Percentiles rank a stretch among this genome's conserved stretches.
These are phyloP conservation scores for Eulemur rufifrons DNA, from an alignment of 2,113 vertebrate species.

Conservation along the genomic window DNA sequence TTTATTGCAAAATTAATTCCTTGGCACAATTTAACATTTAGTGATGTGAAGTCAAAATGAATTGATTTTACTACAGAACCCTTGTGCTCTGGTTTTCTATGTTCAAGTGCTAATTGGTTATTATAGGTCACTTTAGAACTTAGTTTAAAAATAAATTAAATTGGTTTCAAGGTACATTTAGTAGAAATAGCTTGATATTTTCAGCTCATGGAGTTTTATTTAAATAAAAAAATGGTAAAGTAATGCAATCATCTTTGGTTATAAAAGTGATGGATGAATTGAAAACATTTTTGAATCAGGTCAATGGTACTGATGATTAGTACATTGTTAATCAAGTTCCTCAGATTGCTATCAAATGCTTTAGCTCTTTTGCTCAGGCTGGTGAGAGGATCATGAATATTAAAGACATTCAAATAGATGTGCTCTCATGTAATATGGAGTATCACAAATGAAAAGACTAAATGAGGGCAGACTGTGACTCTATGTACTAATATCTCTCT, in stretches of 20 bases:
- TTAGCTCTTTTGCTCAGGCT: conserved; percentile 88
- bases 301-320: conserved; percentile 92
- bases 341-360: conserved; percentile 91
- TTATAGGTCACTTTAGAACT: conserved; percentile 93
- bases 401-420: conserved; percentile 90
- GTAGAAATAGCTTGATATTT: conserved; percentile 87
- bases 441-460: conserved; percentile 88
- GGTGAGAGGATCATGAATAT: conserved; percentile 92
- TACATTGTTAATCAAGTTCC: conserved; percentile 93
- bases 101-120: conserved; percentile 92
- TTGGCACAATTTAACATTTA: conserved; percentile 90
- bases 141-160: conserved; percentile 89
- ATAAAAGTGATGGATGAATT: conserved; percentile 88
- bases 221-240: conserved; percentile 89
- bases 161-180: conserved; percentile 86
- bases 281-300: conserved; percentile 91
- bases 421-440: conserved; percentile 88
- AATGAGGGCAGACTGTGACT: conserved; percentile 87
- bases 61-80: conserved; percentile 84
- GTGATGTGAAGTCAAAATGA: conserved; percentile 86
- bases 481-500: conserved; percentile 85
- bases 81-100: conserved; percentile 81
- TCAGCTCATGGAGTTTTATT: conserved; percentile 87
- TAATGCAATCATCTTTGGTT: conserved; percentile 90
- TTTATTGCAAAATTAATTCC: conserved; percentile 91